These are phyloP conservation scores for Gonatopus flavifemur DNA, from an alignment of 1,140 invertebrate species.

Conservation along the genomic window DNA sequence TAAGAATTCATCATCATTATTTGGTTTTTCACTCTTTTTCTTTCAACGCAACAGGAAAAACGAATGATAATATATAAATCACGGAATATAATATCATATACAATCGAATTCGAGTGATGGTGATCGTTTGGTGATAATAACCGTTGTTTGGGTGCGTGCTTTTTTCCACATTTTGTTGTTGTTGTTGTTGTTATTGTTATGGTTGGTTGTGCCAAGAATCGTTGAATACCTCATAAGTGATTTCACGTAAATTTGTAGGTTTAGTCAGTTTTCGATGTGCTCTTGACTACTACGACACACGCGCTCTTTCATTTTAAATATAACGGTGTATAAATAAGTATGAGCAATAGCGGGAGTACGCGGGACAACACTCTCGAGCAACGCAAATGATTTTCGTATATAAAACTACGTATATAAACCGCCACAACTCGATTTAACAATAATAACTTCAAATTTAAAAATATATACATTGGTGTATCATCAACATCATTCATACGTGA, in stretches of 20 bases:
- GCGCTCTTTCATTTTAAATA: constrained; percentile 58
- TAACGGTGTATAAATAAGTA: constrained; percentile 61
- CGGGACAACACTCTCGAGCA: constrained; percentile 43
- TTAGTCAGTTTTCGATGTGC: constrained; percentile 6
- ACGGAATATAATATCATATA: background rate
- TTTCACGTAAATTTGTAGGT: constrained; percentile 11
- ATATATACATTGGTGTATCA: constrained; percentile 22
- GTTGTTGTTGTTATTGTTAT: too few relatives aligned
- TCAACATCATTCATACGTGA: constrained; percentile 24
- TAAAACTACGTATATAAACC: too few relatives aligned
- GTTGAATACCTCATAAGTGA: constrained; percentile 3
- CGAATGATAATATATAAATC: background rate
- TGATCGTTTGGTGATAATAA: constrained; percentile 1
- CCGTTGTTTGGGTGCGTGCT: background rate
- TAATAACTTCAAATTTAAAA: too few relatives aligned
- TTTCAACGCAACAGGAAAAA: background rate
- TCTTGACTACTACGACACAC: constrained; percentile 27
- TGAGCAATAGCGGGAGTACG: constrained; percentile 59
- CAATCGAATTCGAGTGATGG: constrained; percentile 10
- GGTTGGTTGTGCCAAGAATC: too few relatives aligned
- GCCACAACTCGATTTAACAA: too few relatives aligned
- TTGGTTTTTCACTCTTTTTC: background rate
- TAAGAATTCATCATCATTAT: constrained; percentile 13
- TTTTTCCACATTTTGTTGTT: constrained; percentile 4
- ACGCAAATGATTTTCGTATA: too few relatives aligned